Evolutionary conservation across 2,888 invertebrate species (phyloP), one percentile per base, ranked within the genome.

Genomic region (Caenorhabditis imperialis): DNA sequence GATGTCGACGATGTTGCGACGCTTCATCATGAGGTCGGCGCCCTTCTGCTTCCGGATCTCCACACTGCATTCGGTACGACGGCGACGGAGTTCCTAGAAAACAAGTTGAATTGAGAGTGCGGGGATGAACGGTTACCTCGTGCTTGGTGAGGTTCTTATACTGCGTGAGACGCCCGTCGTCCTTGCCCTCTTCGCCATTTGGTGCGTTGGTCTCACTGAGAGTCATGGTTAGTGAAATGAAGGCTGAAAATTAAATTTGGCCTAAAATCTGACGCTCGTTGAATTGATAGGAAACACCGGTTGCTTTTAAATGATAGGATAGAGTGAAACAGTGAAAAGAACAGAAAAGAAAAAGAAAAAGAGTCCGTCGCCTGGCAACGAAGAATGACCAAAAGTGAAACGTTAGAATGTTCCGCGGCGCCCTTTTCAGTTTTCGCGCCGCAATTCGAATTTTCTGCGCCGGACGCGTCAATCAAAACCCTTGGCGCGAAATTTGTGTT

Each of bases 31-130:
- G 88, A 96, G 95, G 84, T 97, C 96, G 89, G 97, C 96, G 82
- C 96, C 93, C 63, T 93, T 93, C 18, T 94, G 93, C 90, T 97
- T 97, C 16, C 98, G 92, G 33, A 99, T 91, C 81, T 96, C 94
- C 2, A 98, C 92, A 2, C 93, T 93, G 48, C 94, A 92, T 89
- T 96, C 96, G 71, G 92, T 93, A 62, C 98, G 92, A 79, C 95
- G 92, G 77, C 95, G 92, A 51, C 97, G 92, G 88, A 96, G 70
- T 44, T 70, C 61, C 54, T 69, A 20, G 25, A 62, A 53, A n/a
- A n/a, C n/a, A n/a, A n/a, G n/a, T n/a, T n/a, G n/a, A n/a, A 8
- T 8, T 7, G 16, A 38, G 12, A 12, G 8, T 10, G 35, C 12
- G 7, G 7, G 35, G n/a, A n/a, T n/a, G n/a, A n/a, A n/a, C n/a